Conservation (phyloP, 2,888 invertebrate genomes). For the Philereme vetulata region DNA sequence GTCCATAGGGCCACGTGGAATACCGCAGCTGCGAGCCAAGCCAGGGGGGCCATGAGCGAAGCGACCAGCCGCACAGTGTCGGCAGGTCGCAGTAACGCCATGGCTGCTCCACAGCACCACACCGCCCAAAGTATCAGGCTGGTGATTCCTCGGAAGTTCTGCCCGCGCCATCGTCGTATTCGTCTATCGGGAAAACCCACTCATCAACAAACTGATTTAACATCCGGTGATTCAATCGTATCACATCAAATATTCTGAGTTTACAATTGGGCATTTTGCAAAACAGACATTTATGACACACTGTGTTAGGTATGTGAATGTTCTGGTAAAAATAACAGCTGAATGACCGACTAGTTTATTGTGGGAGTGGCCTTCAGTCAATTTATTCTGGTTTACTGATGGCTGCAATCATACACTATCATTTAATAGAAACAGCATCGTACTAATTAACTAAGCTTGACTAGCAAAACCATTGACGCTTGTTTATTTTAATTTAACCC, state of each 20-base stretch:
- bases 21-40: conserved; percentile 71
- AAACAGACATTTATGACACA: not conserved
- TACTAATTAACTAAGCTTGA: conserved; percentile 10
- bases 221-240: too few species aligned
- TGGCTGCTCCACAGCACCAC: conserved; percentile 67
- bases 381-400: conserved; percentile 3
- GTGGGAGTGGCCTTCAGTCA: not conserved
- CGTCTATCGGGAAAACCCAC: conserved; percentile 39
- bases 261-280: not conserved
- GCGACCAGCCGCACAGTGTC: conserved; percentile 62
- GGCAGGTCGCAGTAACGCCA: conserved; percentile 57
- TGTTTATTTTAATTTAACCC: too few species aligned
- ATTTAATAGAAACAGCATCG: conserved; percentile 20
- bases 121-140: conserved; percentile 59
- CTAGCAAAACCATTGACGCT: not conserved
- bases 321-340: not conserved
- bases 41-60: conserved; percentile 63
- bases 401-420: not conserved
- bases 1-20: conserved; percentile 72
- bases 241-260: too few species aligned
- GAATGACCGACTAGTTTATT: not conserved
- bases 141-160: conserved; percentile 66
- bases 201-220: too few species aligned
- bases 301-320: not conserved
- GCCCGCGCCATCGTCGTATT: conserved; percentile 65